Base-by-base conservation (phyloP, 2,797 vertebrate genomes). In the Hoplostethus mediterraneus region DNA sequence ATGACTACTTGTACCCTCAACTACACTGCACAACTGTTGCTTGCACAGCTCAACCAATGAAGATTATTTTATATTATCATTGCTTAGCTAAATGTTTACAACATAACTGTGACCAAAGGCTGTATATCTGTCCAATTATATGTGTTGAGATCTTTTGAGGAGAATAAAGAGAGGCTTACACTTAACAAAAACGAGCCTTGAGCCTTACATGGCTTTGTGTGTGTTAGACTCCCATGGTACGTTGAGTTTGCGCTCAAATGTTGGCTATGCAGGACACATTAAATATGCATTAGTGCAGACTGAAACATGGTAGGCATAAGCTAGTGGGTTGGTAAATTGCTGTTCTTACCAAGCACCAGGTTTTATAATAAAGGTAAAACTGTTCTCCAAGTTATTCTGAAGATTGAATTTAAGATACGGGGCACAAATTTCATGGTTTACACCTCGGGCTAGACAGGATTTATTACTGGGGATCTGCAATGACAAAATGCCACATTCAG, bases 41-140 rank as follows among this genome's bases (percentile, higher is more conserved):
- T 77, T 77, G 71, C 79, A 89, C 77, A 75, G 47, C 56, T 77
- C 28, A 70, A 76, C 64, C 67, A 81, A 63, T 84, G 66, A 83
- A 81, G 68, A 67, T 58, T 45, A 82, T 79, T 81, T 64, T 1
- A 6, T 58, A 33, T 33, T 63, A 51, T 58, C 63, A 42, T 65
- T 67, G 2, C 10, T 79, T 87, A 80, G 61, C 47, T 72, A 21
- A 69, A 75, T 82, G 80, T 91, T 87, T 79, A 75, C 81, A 76
- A n/a, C 52, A 30, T 51, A n/a, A 64, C 8, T 80, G 49, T 81
- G 70, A 87, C 85, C 84, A 90, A 89, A 90, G 75, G 52, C 82
- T 74, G 40, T 77, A 1, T 80, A 21, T 79, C 40, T 80, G 45
- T 80, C 61, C 70, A 49, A 69, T 53, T 73, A 67, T 62, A 47